Evolutionary conservation across 2,113 vertebrate species (phyloP), one percentile per base, ranked within the genome.

Genomic region (Oncorhynchus keta): DNA sequence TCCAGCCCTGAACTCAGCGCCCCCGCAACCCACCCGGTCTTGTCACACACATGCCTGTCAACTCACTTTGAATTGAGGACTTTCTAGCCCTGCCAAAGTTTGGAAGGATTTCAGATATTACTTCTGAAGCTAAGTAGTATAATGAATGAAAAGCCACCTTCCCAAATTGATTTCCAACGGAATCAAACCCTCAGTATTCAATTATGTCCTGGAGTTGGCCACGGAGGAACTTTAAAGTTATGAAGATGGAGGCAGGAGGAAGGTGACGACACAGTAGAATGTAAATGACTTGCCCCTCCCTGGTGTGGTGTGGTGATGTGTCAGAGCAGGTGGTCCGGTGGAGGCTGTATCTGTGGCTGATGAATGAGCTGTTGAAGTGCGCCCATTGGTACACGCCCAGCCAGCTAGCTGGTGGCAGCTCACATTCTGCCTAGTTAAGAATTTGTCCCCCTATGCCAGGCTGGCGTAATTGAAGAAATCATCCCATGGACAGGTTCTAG

Each of bases 91-190:
- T 89, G 91, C 90, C 90, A 91, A 87, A 85, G 79, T 91, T 91
- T 90, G 87, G 87, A 91, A 85, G 88, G 89, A 90, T 91, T 91
- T 89, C 84, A 30, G 90, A 87, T 89, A 77, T 68, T 79, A 73
- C 78, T 71, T 84, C 81, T 85, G 86, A 91, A 90, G 90, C 90
- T 84, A 90, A 90, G 85, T 78, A 83, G 88, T 83, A 84, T 90
- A 92, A 93, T 93, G 89, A 92, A 91, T 88, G 88, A 91, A 92
- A 92, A 92, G 88, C 91, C 85, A 13, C 88, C 86, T 89, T 89
- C 87, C 87, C 90, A 92, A 91, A 93, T 92, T 92, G 89, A 93
- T 91, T 92, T 93, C 85, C 87, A 89, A 89, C 89, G 88, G 90
- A 92, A 93, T 91, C 88, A 92, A 90, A 91, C 83, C 85, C 71